phyloP scores from a whole-genome alignment of 2,888 invertebrate species.

The Deroplatys truncata region DNA sequence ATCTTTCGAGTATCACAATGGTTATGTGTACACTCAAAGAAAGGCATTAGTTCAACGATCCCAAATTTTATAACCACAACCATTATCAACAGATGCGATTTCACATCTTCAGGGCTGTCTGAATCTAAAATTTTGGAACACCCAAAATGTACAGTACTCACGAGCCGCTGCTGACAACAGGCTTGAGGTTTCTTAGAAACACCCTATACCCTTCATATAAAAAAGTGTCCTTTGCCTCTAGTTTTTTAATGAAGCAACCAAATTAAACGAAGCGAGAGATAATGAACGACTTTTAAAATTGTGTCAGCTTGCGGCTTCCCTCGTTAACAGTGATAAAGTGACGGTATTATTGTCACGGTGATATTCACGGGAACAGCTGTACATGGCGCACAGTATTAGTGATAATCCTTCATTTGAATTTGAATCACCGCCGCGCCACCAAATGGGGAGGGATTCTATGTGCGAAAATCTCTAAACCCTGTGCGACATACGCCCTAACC shows the following conservation, averaged over 20 bases:
- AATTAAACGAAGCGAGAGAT: not conserved
- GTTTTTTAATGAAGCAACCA: not conserved
- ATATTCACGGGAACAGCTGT: not conserved
- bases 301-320: not conserved
- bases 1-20: no score
- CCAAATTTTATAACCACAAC: no score
- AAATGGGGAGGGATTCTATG: no score
- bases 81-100: no score
- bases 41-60: no score
- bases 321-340: not conserved
- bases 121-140: no score
- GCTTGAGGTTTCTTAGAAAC: not conserved
- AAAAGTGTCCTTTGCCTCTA: not conserved
- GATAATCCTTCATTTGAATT: slow-evolving; percentile 16
- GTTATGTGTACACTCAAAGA: no score
- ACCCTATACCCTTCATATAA: not conserved
- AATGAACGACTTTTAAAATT: not conserved
- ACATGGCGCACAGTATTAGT: not conserved
- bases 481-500: no score
- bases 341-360: not conserved
- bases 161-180: no score
- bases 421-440: not conserved
- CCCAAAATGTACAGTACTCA: no score
- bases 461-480: not conserved
- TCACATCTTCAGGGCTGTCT: no score